Evolutionary conservation across 1,140 invertebrate genomes (phyloP), one percentile per base, ranked within the genome.

Genomic region (Caenorhabditis elegans): DNA sequence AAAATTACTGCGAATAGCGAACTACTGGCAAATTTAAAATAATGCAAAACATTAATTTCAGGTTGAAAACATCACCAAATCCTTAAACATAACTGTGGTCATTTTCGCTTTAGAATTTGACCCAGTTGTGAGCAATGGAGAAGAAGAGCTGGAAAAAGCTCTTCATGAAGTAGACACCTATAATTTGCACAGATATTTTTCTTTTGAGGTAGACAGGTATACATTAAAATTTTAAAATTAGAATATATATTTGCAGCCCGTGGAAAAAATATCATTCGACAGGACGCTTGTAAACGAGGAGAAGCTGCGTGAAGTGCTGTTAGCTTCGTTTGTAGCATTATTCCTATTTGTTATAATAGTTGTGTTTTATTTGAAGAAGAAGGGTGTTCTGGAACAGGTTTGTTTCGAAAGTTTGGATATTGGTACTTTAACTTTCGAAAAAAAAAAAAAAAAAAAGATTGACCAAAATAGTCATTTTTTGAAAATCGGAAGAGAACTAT

Each of bases 31-130:
- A n/a, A n/a, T n/a, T n/a, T n/a, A n/a, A n/a, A n/a, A n/a, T n/a
- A n/a, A n/a, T n/a, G n/a, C n/a, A n/a, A n/a, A n/a, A n/a, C n/a
- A n/a, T n/a, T n/a, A n/a, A n/a, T 34, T 34, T 17, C 60, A 70
- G 60, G 60, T 70, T n/a, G 60, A 70, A n/a, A 70, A 39, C 19
- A 70, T 70, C 34, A 70, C 60, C n/a, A 70, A 70, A 11, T 22
- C 60, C 2, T 17, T 39, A 15, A 70, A 70, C 2, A 70, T 70
- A 0, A 70, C 60, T 1, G 60, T 70, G 60, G 34, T 70, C n/a
- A 70, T 34, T 1, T 70, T 70, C n/a, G 60, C 60, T 6, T 31
- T 70, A 11, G 34, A 70, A 70, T 70, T 70, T 43, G 34, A 70
- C 19, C 5, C 26, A 10, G 60, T 31, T 13, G 1, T 39, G 0